Evolutionary conservation across 2,113 vertebrate species (phyloP).

Genomic region (Sitta europaea): DNA sequence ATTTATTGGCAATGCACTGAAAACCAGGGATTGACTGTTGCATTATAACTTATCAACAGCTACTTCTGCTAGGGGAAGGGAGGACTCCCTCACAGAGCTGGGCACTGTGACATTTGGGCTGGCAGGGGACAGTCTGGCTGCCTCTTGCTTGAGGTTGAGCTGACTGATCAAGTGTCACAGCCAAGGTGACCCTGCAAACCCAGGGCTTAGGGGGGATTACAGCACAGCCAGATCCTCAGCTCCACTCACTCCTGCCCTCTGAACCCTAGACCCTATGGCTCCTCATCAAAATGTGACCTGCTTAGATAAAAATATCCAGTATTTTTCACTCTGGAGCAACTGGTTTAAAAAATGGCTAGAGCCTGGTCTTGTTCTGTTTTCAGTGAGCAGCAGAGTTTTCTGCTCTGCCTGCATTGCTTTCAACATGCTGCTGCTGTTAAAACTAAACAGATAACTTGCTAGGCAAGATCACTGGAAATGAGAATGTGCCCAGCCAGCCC

Average conservation of each 20-base stretch:
- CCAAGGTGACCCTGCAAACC: conserved; percentile 30
- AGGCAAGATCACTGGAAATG: background rate
- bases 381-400: background rate
- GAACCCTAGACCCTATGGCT: conserved; percentile 36
- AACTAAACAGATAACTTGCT: background rate
- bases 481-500: background rate
- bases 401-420: background rate
- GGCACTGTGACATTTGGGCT: background rate
- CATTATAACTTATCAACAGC: background rate
- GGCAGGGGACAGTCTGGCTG: background rate
- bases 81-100: background rate
- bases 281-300: conserved; percentile 45
- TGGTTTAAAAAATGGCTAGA: background rate
- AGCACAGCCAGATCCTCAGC: background rate
- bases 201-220: conserved; percentile 36
- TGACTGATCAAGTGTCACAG: conserved; percentile 36
- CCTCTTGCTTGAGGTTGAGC: conserved; percentile 5
- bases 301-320: conserved; percentile 31
- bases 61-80: background rate
- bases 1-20: background rate
- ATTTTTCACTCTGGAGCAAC: background rate
- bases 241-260: background rate
- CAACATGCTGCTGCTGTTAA: background rate
- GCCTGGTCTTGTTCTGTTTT: background rate
- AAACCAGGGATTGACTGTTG: background rate